Evolutionary conservation across 2,113 vertebrate species (phyloP), one percentile per base, ranked within the genome.

Genomic region (rabbit (Oryctolagus cuniculus)): DNA sequence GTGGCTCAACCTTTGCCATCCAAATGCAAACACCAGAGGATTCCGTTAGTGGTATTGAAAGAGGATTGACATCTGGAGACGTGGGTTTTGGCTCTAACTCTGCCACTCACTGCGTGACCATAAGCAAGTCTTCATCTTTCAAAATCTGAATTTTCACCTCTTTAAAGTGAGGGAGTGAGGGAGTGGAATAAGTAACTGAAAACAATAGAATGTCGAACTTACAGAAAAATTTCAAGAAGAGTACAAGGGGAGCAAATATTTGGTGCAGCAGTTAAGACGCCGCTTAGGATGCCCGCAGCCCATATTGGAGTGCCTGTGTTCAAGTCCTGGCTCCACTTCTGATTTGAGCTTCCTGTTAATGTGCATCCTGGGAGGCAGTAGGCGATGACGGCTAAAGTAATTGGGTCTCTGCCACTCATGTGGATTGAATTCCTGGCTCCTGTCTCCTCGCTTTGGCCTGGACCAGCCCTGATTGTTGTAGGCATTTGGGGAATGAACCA

Each of bases 1-100:
- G 85, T 97, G 95, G 78, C 66, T 97, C 90, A 97, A 89, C 38
- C 51, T 94, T 77, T 93, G 85, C 51, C 78, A 96, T 89, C 84
- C 73, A 87, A 96, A 96, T 31, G 53, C 49, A 96, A 92, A 85
- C 10, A 88, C 58, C 61, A 80, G 73, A 36, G 31, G 69, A 88
- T 78, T 93, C 86, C 12, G 10, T 72, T 93, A 74, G 64, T 87
- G 15, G 81, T 82, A 25, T 83, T 36, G 73, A 95, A 87, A 93
- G 66, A 93, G 29, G 49, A 82, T 22, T 12, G 7, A 89, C 8
- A 36, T 79, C 55, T 93, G 66, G 55, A 80, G 79, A 82, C 70
- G 16, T 44, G 77, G 78, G 21, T 44, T 89, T 93, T 78, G 80
- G 34, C 36, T 63, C 80, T 74, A 89, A 89, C 5, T 89, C 77